Evolutionary conservation across 2,797 vertebrate species (phyloP).

Genomic region (Sebastes vulpes): DNA sequence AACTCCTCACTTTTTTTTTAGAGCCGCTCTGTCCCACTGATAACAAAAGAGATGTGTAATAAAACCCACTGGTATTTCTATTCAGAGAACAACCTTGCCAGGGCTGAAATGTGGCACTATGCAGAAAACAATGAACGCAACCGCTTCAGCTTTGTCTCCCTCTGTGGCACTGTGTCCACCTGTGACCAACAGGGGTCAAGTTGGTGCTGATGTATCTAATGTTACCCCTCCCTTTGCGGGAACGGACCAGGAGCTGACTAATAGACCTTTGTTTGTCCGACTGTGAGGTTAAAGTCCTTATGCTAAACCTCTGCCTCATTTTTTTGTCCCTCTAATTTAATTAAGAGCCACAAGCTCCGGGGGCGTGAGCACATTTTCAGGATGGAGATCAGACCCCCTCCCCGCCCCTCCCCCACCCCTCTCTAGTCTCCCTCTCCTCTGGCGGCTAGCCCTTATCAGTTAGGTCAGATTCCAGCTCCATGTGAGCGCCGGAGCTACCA

Average conservation of each 20-base stretch:
- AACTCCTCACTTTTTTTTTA: slow-evolving; percentile 29
- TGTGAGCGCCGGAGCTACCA: slow-evolving; percentile 37
- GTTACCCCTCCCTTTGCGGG: slow-evolving; percentile 10
- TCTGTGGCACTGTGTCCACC: slow-evolving; percentile 32
- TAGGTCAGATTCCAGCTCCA: slow-evolving; percentile 63
- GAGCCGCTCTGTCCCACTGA: slow-evolving; percentile 22
- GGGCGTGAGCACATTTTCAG: slow-evolving; percentile 54
- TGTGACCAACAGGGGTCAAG: slow-evolving; percentile 46
- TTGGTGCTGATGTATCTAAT: slow-evolving; percentile 38
- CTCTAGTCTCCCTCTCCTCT: slow-evolving; percentile 46
- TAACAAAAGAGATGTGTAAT: slow-evolving; percentile 39
- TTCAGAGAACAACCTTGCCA: slow-evolving; percentile 11
- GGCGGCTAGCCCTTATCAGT: slow-evolving; percentile 60
- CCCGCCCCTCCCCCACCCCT: background rate
- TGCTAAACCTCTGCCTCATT: slow-evolving; percentile 47
- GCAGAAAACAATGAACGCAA: slow-evolving; percentile 33
- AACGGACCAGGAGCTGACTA: slow-evolving; percentile 40
- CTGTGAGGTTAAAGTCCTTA: slow-evolving; percentile 64
- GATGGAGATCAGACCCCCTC: slow-evolving; percentile 48
- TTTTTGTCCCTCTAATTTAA: slow-evolving; percentile 69
- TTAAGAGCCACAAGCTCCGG: slow-evolving; percentile 61
- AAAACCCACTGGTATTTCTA: slow-evolving; percentile 24
- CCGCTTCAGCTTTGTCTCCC: slow-evolving; percentile 32
- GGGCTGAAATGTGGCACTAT: slow-evolving; percentile 10
- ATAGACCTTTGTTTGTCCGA: slow-evolving; percentile 57